phyloP scores from a whole-genome alignment of 2,797 vertebrate genomes.

The Pangasius mekongensis region DNA sequence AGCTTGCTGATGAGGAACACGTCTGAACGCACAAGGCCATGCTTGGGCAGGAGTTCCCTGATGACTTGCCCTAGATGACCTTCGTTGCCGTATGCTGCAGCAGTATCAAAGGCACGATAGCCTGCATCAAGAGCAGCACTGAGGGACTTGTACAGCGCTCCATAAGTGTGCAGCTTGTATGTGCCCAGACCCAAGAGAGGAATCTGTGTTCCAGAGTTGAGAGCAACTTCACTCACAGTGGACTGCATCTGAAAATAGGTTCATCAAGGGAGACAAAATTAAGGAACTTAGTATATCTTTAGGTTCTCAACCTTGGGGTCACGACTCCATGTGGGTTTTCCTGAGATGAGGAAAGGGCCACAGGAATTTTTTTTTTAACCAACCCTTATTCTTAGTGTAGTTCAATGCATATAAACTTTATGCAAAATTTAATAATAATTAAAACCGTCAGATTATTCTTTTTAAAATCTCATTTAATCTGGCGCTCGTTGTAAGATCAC shows the following conservation, averaged over 20 bases:
- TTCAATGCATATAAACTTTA: not conserved
- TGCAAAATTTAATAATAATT: not conserved
- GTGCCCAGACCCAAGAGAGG: conserved; percentile 69
- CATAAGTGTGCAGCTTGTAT: conserved; percentile 59
- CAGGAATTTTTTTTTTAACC: not conserved
- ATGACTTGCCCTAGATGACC: conserved; percentile 58
- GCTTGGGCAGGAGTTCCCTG: conserved; percentile 59
- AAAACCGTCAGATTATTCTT: not conserved
- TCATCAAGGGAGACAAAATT: not conserved
- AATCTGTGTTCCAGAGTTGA: conserved; percentile 63
- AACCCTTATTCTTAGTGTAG: not conserved
- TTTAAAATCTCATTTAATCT: not conserved
- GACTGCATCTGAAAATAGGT: not conserved
- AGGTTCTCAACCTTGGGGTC: not conserved
- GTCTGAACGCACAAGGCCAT: conserved; percentile 52
- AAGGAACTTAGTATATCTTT: not conserved
- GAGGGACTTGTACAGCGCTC: conserved; percentile 52
- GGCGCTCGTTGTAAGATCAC: not conserved
- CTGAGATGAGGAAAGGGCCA: not conserved
- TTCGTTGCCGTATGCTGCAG: conserved; percentile 67
- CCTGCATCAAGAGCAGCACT: conserved; percentile 62
- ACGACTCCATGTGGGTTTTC: not conserved
- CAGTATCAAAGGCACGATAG: conserved; percentile 69
- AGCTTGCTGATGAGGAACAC: conserved; percentile 68
- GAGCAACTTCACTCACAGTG: not conserved